Base-by-base conservation (phyloP, 2,113 vertebrate genomes). In the Gymnocephalus cernua region DNA sequence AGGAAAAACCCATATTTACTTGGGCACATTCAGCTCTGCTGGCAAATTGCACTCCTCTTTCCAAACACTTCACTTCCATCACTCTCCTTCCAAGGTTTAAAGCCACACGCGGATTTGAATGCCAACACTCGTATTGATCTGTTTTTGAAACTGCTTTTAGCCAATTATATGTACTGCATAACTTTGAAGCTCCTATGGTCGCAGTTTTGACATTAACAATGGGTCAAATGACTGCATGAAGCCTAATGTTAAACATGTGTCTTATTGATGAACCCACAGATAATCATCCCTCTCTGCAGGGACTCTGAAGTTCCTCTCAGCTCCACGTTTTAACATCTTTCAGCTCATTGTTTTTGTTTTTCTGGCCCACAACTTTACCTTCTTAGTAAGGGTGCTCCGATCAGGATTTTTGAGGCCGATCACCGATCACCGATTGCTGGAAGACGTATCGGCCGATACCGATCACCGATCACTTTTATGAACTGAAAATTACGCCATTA, bases 1-100 rank as follows among this genome's bases (percentile, higher is more conserved):
- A 71, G 76, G n/a, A n/a, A 89, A 92, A 90, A 88, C 77, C 83
- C 87, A 86, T 87, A 91, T 92, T 91, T 91, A 84, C 84, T 88
- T 63, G 76, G 89, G 77, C 70, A 66, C 59, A 72, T 79, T 74
- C 47, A 61, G 73, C 58, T 41, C 70, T 77, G 68, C 56, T 91
- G 90, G 86, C 88, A 84, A 53, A 82, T 71, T 10, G 35, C 32
- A 41, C 62, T 32, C 47, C 54, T 76, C 85, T 16, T 79, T 90
- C 74, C 80, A 88, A 84, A 61, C 18, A 23, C 73, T 74, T 78
- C 27, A 21, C 84, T 81, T 73, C 47, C 57, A 48, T 68, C 75
- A 19, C 16, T 38, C 21, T 74, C 54, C 47, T 25, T 71, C 35
- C 56, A 58, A 76, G 47, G 62, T 63, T 74, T 44, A 15, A 74